Conservation (phyloP, 1,140 invertebrate genomes). For the Pachyrhynchus sulphureomaculatus region DNA sequence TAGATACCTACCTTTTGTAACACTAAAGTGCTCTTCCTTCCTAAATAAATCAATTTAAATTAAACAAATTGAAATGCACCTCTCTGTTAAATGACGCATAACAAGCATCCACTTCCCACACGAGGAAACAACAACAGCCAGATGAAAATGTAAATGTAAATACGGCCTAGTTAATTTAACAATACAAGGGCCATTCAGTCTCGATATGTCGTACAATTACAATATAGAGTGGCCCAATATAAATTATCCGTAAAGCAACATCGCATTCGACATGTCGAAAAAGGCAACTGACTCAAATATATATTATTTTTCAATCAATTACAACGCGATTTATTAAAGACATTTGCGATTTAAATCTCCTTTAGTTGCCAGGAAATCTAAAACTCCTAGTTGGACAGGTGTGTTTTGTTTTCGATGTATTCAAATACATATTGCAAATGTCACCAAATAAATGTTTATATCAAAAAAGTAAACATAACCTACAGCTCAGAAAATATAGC, state of each 20-base stretch:
- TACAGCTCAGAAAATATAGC: too few species aligned
- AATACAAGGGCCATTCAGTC: conserved; percentile 14
- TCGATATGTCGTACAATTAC: not conserved
- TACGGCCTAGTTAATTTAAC: conserved; percentile 13
- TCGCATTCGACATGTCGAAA: not conserved
- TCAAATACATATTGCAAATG: too few species aligned
- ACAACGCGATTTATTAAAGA: not conserved
- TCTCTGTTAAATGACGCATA: conserved; percentile 16
- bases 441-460: too few species aligned
- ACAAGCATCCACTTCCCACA: conserved; percentile 20
- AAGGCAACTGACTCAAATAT: not conserved
- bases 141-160: conserved; percentile 26
- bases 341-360: not conserved
- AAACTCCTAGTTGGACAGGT: too few species aligned
- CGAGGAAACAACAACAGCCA: conserved; percentile 9
- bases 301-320: not conserved
- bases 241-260: too few species aligned
- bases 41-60: conserved; percentile 27
- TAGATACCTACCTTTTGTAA: not conserved
- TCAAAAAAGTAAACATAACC: too few species aligned
- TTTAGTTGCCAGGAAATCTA: too few species aligned
- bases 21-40: conserved; percentile 15
- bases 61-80: conserved; percentile 26
- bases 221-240: not conserved
- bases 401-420: too few species aligned